phyloP scores from a whole-genome alignment of 2,113 vertebrate genomes.

The Ammodytes dubius region DNA sequence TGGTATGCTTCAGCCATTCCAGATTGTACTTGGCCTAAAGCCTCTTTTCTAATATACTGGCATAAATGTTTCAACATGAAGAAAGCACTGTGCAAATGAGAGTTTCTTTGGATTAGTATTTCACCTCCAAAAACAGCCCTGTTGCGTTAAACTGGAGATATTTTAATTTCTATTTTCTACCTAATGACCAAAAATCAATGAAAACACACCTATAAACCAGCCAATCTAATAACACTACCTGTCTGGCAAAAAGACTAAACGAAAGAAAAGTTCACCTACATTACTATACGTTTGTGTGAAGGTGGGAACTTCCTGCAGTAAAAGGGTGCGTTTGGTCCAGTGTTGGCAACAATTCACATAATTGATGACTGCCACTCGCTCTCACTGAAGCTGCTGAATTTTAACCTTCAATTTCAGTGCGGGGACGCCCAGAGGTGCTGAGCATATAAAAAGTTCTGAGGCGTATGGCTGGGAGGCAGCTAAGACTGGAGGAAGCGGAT shows the following conservation, averaged over 20 bases:
- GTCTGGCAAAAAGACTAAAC: conserved; percentile 41
- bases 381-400: conserved; percentile 52
- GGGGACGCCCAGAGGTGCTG: conserved; percentile 12
- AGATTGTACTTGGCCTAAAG: conserved; percentile 36
- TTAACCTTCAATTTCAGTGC: conserved; percentile 23
- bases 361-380: conserved; percentile 28
- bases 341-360: conserved; percentile 54
- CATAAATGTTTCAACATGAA: conserved; percentile 36
- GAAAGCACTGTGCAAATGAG: conserved; percentile 66
- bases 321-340: conserved; percentile 73
- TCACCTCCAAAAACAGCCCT: conserved; percentile 48
- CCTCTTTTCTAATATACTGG: conserved; percentile 10
- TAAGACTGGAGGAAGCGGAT: conserved; percentile 88
- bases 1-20: conserved; percentile 12
- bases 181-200: conserved; percentile 2
- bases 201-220: conserved; percentile 43
- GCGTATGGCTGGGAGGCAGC: conserved; percentile 29
- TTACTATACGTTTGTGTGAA: conserved; percentile 43
- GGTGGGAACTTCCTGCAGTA: conserved; percentile 34
- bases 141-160: conserved; percentile 40
- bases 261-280: conserved; percentile 30
- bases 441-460: conserved; percentile 36
- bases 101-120: conserved; percentile 80
- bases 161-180: conserved; percentile 4
- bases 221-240: conserved; percentile 27